Base-by-base conservation (phyloP, 2,113 vertebrate species). In the Phasianus colchicus region DNA sequence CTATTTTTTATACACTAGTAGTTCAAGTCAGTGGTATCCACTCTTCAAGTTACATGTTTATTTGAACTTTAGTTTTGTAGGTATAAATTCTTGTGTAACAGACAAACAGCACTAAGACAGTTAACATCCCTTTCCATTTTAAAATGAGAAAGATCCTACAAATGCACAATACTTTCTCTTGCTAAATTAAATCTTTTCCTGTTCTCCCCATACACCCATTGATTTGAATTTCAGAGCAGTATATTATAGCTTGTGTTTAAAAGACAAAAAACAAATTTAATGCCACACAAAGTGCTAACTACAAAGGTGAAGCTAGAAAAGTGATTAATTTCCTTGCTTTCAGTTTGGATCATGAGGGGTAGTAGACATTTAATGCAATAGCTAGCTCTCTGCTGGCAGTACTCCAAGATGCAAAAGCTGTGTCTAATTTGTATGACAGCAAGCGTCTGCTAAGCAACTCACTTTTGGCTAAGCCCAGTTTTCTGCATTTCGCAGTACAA, bases 341-440 rank as follows among this genome's bases (percentile, higher is more conserved):
- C 36, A 5, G 60, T 80, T 94, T 80, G 91, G 76, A 92, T 93
- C 89, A 91, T 42, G 79, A 86, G 85, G 82, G 74, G 61, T 76
- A 67, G 77, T 67, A 92, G 90, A 89, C 76, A 65, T 80, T 81
- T 82, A 86, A 89, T 91, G 88, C 91, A 95, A 84, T 65, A 79
- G 70, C 93, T 92, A 76, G 52, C 61, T 90, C 73, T 75, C 38
- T 45, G 58, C 45, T 96, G 92, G 90, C 92, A 96, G 70, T 55
- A 61, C 48, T 89, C 89, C 93, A 91, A 65, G 85, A 88, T 58
- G 74, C 89, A 93, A 84, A 95, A 86, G 40, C 87, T 91, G 82
- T 88, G 88, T 77, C 69, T 96, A 96, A 97, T 96, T 91, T 96
- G 72, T 79, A 77, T 93, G 95, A 94, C 92, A 94, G 94, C 87